A percentile compares a stretch with the other conserved stretches of the same genome.
Conservation (phyloP, 2,113 vertebrate species). For the Hypanus sabinus region DNA sequence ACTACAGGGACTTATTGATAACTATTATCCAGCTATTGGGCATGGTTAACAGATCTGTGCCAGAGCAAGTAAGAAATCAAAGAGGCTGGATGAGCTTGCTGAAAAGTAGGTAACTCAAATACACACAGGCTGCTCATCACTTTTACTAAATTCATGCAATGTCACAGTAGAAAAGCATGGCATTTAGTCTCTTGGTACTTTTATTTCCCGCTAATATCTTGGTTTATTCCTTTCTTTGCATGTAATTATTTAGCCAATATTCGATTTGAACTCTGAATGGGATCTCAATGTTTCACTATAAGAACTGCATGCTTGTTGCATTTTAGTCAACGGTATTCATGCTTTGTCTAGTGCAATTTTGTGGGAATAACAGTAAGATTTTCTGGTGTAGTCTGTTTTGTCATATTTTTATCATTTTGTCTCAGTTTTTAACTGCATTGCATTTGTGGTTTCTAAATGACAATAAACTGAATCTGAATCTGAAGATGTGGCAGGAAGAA, state of each 20-base stretch:
- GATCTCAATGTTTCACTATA: no score
- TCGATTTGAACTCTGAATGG: no score
- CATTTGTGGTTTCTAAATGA: no score
- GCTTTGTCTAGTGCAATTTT: background rate
- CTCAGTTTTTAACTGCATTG: no score
- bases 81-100: background rate
- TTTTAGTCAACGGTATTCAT: no score
- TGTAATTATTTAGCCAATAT: no score
- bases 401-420: no score
- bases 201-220: background rate
- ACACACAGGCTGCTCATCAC: background rate
- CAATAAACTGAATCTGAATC: no score
- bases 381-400: no score
- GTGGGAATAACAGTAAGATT: no score
- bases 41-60: background rate
- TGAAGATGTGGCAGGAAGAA: background rate
- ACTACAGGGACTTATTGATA: background rate
- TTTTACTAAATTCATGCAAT: background rate
- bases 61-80: background rate
- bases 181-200: background rate
- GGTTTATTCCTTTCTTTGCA: no score
- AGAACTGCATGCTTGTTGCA: no score
- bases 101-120: background rate
- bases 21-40: background rate
- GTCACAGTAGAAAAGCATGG: background rate